Conservation (phyloP, 2,797 vertebrate genomes). For the Cuculus canorus region DNA sequence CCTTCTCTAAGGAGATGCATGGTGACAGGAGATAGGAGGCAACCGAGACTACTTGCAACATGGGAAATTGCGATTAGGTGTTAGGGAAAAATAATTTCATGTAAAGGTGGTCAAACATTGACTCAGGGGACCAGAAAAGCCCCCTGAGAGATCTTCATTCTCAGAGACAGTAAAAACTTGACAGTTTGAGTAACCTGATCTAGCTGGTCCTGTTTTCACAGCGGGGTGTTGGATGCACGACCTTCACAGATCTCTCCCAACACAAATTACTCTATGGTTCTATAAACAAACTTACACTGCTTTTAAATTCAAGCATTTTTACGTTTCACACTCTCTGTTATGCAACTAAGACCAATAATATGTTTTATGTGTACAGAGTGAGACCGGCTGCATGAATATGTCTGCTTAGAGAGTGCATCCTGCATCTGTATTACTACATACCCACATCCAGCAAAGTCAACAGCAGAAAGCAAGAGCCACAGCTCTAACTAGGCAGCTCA, state of each 20-base stretch:
- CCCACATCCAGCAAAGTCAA: not conserved
- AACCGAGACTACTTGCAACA: not conserved
- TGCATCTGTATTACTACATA: not conserved
- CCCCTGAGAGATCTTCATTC: not conserved
- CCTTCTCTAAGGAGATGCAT: not conserved
- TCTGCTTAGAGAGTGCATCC: not conserved
- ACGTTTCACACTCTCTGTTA: not conserved
- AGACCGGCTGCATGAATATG: not conserved
- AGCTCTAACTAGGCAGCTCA: not conserved
- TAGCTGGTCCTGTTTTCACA: not conserved
- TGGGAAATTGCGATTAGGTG: not conserved
- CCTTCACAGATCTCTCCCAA: not conserved
- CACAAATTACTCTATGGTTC: not conserved
- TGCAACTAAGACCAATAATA: not conserved
- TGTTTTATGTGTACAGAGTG: not conserved
- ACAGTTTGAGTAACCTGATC: not conserved
- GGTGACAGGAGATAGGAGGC: not conserved
- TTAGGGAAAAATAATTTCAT: not conserved
- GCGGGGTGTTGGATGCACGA: not conserved
- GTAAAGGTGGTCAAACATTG: not conserved
- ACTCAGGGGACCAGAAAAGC: not conserved
- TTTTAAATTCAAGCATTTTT: not conserved
- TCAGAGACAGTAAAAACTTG: not conserved
- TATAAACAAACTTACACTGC: not conserved
- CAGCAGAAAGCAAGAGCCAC: not conserved